Evolutionary conservation across 1,140 invertebrate genomes (phyloP), one percentile per base, ranked within the genome.

Genomic region (Sitophilus oryzae): DNA sequence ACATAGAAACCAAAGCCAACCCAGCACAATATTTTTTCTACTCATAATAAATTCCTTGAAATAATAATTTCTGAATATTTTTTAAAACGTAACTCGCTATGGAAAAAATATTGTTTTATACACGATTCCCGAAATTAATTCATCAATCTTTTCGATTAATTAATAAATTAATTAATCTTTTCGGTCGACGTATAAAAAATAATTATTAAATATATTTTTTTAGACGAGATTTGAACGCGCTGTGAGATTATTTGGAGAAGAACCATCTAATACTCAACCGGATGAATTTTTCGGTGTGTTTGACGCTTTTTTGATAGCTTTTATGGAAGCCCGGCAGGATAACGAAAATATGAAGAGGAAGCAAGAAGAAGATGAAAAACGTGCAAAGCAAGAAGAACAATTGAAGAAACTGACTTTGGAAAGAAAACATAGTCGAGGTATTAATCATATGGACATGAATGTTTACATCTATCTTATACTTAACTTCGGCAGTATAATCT

Each of bases 211-310:
- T 38, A 19, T 38, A 14, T 49, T 2, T 37, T 41, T 65, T 57
- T 57, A 68, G 68, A 67, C 73, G 16, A 74, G 91, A 71, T 93
- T 93, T 72, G 90, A 93, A 62, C 78, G 87, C 62, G 89, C 89
- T 0, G 86, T 93, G 3, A 80, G 86, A 46, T 74, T 91, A 1
- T 98, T 97, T 72, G 93, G 92, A 15, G 93, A 97, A 73, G 92
- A 96, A 65, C 82, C 86, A 1, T 82, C 85, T 1, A 84, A 83
- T 10, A 79, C 87, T 16, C 91, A 94, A 63, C 93, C 95, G 0
- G 94, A 98, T 63, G 93, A 96, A 69, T 94, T 99, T 76, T 98
- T 98, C 75, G 91, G 91, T 6, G 89, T 92, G 18, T 88, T 98
- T 60, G 93, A 96, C 71, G 79, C 84, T 3, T 98, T 98, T 74